phyloP scores from a whole-genome alignment of 2,888 invertebrate species.

The Drosophila colorata region DNA sequence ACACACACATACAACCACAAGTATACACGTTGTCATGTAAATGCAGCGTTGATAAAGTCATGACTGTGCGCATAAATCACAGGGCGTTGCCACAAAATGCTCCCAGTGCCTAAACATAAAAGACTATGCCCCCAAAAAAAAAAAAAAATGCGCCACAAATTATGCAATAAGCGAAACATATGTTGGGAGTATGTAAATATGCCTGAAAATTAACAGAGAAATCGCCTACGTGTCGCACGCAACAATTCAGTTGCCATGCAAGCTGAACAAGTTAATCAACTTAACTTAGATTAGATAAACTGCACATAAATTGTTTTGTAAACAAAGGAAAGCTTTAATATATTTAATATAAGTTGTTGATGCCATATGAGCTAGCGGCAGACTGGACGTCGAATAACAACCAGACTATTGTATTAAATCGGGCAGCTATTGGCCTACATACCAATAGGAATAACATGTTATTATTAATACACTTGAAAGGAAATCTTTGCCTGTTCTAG shows the following conservation, averaged over 20 bases:
- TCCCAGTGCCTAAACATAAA: background rate
- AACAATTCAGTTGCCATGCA: background rate
- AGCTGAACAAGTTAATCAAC: constrained; percentile 2
- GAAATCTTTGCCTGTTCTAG: no score
- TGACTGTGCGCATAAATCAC: constrained; percentile 64
- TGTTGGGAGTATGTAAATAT: constrained; percentile 6
- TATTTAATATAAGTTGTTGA: background rate
- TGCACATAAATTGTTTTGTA: background rate
- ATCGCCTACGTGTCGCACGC: background rate
- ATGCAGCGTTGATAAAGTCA: constrained; percentile 65
- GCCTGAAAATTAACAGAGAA: background rate
- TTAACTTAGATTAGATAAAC: constrained; percentile 9
- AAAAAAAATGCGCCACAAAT: no score
- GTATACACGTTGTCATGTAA: constrained; percentile 67
- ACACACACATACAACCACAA: constrained; percentile 10
- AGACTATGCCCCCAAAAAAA: background rate
- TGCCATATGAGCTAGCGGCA: no score
- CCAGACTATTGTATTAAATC: background rate
- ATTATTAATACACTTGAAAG: no score
- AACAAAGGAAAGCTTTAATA: background rate
- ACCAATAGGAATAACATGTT: no score
- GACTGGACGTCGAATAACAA: no score
- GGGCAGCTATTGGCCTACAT: no score
- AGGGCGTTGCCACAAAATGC: background rate
- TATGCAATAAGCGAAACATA: constrained; percentile 2